Conservation (phyloP, 1,140 invertebrate species). For the Physella acuta region DNA sequence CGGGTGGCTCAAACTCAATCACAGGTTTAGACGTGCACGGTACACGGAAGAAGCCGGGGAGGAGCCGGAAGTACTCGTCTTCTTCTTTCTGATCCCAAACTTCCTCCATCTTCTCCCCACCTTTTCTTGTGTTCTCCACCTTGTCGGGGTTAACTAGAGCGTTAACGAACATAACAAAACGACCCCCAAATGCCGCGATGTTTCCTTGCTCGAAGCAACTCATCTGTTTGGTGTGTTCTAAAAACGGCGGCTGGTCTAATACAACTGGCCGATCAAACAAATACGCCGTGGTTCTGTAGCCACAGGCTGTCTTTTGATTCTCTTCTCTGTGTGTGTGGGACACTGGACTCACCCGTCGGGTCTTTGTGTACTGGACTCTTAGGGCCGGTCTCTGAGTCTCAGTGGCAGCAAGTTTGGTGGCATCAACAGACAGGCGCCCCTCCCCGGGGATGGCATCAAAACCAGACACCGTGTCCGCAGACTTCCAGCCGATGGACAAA, state of each 20-base stretch:
- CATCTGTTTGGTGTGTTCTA: conserved; percentile 24
- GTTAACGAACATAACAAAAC: conserved; percentile 35
- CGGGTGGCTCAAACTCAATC: conserved; percentile 21
- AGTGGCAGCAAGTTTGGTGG: no score
- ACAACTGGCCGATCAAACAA: conserved; percentile 2
- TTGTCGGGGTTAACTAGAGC: conserved; percentile 31
- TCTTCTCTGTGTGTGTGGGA: no score
- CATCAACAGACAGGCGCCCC: no score
- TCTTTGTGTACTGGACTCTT: no score
- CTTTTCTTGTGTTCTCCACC: conserved; percentile 23
- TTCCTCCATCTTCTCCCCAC: conserved; percentile 43
- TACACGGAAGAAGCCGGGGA: conserved; percentile 42
- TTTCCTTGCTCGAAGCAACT: conserved; percentile 18
- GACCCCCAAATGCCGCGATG: conserved; percentile 30
- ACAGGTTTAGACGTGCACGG: conserved; percentile 24
- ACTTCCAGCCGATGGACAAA: no score
- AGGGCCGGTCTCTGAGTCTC: no score
- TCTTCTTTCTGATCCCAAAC: conserved; percentile 47
- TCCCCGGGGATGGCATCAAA: no score
- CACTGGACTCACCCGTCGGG: no score
- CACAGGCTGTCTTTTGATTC: not conserved
- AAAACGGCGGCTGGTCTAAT: conserved; percentile 20
- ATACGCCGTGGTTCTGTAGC: not conserved
- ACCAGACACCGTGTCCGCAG: no score
- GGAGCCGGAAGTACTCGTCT: conserved; percentile 37